phyloP scores from a whole-genome alignment of 1,140 invertebrate species.

The Portunus trituberculatus region DNA sequence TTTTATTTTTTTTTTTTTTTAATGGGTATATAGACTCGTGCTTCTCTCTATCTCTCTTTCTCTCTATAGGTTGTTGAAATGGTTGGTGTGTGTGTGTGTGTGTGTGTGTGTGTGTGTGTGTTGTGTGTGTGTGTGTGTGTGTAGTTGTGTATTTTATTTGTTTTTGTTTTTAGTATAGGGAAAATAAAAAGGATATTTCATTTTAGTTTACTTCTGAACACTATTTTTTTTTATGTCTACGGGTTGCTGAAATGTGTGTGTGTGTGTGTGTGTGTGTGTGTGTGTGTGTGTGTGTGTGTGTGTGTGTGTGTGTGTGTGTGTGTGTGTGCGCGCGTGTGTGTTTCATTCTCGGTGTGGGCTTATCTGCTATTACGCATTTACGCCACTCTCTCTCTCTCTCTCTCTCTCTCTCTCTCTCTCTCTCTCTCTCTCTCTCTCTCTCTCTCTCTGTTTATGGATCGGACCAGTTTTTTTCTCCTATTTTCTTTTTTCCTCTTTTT shows the following conservation, averaged over 20 bases:
- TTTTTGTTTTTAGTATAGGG: too few species aligned
- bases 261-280: too few species aligned
- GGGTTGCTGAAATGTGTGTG: too few species aligned
- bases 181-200: too few species aligned
- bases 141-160: background rate
- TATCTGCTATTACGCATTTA: background rate
- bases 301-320: background rate
- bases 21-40: too few species aligned
- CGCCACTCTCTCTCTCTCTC: background rate
- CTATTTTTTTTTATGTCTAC: too few species aligned
- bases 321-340: background rate
- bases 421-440: background rate
- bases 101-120: conserved; percentile 35
- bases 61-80: background rate
- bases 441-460: background rate
- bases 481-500: background rate
- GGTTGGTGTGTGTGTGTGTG: conserved; percentile 8
- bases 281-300: background rate
- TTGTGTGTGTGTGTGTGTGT: background rate
- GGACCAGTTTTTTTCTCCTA: background rate
- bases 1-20: too few species aligned
- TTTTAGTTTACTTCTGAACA: too few species aligned
- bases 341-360: too few species aligned
- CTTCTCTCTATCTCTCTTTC: too few species aligned
- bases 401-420: background rate